Base-by-base conservation (phyloP, 2,797 vertebrate species). In the Crypturellus tataupa region DNA sequence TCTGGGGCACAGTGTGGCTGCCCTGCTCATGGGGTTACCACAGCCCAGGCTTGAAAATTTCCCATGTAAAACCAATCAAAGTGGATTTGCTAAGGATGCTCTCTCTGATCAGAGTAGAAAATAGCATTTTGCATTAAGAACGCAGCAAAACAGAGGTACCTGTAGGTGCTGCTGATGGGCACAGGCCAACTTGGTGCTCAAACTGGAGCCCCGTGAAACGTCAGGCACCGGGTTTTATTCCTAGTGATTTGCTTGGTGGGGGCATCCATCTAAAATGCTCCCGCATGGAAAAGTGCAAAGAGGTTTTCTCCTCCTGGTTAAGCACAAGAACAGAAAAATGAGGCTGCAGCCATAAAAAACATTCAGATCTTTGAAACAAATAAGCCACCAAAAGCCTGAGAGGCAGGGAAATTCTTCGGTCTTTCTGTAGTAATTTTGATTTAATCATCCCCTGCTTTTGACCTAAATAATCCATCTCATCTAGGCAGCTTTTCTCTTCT, bases 1-100 rank as follows among this genome's bases (percentile, higher is more conserved):
- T n/a, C 10, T 23, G 0, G 7, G 33, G 23, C 0, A 0, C n/a
- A 9, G 33, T 0, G 27, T 1, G 33, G 47, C 46, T 4, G 6
- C 19, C 5, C 6, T 19, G 47, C 31, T 33, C 18, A 31, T 47
- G 59, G 72, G 24, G 6, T 16, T 46, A 17, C 19, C 14, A 67
- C 16, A 68, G 8, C 46, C n/a, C 44, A n/a, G 39, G 51, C 5
- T 46, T 29, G 69, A 29, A 60, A 76, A 55, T 16, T 53, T 47
- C 60, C 46, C 44, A 51, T 51, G 25, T 6, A 24, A 10, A 46
- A 44, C 17, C 42, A n/a, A 17, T 31, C 46, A 23, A 47, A 12
- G 17, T n/a, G n/a, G 31, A 14, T n/a, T 23, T 33, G 42, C 42
- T 67, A 33, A 15, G 21, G 20, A n/a, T n/a, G 42, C 21, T 9